Percentiles rank a stretch among this genome's conserved stretches.
phyloP scores from a whole-genome alignment of 2,797 vertebrate genomes.

The Bovichtus variegatus region DNA sequence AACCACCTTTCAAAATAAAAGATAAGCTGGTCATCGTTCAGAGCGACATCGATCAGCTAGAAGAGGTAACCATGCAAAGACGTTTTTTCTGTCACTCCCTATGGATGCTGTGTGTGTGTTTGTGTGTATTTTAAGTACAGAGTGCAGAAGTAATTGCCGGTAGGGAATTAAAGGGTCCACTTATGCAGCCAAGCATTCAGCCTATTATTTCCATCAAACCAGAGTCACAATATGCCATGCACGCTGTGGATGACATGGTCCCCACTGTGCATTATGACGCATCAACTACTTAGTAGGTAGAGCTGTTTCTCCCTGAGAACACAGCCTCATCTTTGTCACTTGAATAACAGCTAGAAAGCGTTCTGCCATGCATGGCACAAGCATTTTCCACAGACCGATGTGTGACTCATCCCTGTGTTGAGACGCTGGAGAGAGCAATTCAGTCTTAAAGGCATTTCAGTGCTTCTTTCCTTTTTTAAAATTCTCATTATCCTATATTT shows the following conservation, averaged over 20 bases:
- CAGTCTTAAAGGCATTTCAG: background rate
- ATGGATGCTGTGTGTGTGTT: background rate
- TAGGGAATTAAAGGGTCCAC: conserved; percentile 9
- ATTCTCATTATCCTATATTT: no score
- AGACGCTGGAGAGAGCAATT: conserved; percentile 10
- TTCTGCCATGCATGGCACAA: conserved; percentile 13
- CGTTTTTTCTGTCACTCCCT: background rate
- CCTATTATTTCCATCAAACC: conserved; percentile 45
- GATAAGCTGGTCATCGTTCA: background rate
- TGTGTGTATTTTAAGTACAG: background rate
- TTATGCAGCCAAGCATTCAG: conserved; percentile 26
- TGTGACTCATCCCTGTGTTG: conserved; percentile 46
- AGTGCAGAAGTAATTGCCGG: conserved; percentile 15
- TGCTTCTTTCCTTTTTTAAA: background rate
- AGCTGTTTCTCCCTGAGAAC: conserved; percentile 17
- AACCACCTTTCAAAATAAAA: background rate
- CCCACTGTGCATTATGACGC: conserved; percentile 38
- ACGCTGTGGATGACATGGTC: conserved; percentile 8
- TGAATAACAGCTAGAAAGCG: conserved; percentile 24
- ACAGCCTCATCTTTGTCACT: conserved; percentile 33
- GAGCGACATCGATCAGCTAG: background rate
- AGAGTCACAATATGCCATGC: conserved; percentile 33
- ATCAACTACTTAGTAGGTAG: conserved; percentile 33
- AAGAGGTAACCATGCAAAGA: background rate
- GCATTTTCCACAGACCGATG: conserved; percentile 16